These are phyloP conservation scores for Henicopernis longicauda DNA, from an alignment of 2,113 vertebrate species.

Conservation along the genomic window DNA sequence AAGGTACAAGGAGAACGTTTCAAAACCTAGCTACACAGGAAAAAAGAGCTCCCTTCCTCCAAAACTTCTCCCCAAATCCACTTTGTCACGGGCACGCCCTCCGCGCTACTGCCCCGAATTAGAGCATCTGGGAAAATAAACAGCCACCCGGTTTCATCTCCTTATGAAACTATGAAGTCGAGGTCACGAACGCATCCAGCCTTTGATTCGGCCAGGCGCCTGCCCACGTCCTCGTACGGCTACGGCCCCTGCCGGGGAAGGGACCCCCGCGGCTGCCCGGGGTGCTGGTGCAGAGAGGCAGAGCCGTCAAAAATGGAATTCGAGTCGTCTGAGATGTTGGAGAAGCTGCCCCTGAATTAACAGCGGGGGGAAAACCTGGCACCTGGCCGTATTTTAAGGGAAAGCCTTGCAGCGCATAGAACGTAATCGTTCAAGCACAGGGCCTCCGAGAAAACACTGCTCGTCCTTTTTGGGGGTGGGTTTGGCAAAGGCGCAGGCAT, in stretches of 20 bases:
- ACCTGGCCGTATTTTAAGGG: not conserved
- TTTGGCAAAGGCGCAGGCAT: not conserved
- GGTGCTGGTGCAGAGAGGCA: not conserved
- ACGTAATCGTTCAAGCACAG: accelerated
- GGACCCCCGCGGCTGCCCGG: too few species aligned
- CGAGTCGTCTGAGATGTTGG: accelerated
- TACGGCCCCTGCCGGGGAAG: too few species aligned
- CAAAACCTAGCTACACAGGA: not conserved
- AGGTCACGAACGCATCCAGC: not conserved
- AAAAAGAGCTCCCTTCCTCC: not conserved
- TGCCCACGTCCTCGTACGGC: too few species aligned
- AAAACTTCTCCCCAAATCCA: not conserved
- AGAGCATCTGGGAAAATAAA: not conserved
- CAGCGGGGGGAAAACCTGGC: not conserved
- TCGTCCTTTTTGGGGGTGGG: not conserved
- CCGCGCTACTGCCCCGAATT: not conserved
- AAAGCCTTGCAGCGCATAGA: too few species aligned
- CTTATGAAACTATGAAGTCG: not conserved
- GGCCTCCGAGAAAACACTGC: not conserved
- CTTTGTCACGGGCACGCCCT: not conserved
- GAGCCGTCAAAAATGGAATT: not conserved
- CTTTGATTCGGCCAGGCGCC: accelerated
- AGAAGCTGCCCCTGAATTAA: not conserved
- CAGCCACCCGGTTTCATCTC: not conserved
- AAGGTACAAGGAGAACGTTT: not conserved